These are phyloP conservation scores for Litoditis marina DNA, from an alignment of 2,888 invertebrate genomes.

Conservation along the genomic window DNA sequence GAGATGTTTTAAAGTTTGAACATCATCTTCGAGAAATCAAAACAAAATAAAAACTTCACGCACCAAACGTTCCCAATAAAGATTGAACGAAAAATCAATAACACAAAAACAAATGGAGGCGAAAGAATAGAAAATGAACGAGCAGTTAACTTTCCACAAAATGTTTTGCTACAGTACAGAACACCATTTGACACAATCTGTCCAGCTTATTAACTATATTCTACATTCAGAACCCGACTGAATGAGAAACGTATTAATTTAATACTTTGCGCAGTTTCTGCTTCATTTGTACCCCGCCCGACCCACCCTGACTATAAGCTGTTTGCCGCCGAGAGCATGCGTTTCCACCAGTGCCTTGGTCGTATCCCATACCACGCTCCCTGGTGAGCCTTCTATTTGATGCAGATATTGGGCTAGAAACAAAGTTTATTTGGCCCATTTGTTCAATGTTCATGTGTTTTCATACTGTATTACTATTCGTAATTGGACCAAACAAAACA, in stretches of 20 bases:
- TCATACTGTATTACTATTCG: no score
- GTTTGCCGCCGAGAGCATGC: conserved; percentile 31
- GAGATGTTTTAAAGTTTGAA: background rate
- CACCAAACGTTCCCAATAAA: background rate
- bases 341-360: conserved; percentile 37
- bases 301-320: conserved; percentile 24
- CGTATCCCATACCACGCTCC: conserved; percentile 34
- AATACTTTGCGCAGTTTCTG: no score
- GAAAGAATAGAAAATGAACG: background rate
- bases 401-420: conserved; percentile 14
- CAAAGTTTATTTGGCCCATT: no score
- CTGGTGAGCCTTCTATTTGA: conserved; percentile 6
- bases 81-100: background rate
- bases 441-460: no score
- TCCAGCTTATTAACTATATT: no score
- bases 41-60: background rate
- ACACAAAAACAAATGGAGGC: no score
- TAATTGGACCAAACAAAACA: no score
- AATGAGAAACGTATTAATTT: background rate
- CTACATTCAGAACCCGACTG: no score
- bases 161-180: no score
- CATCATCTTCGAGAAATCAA: background rate
- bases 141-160: no score
- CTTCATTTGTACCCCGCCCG: no score
- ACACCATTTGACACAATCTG: no score